phyloP scores from a whole-genome alignment of 2,797 vertebrate genomes.

The Meda fulgida region DNA sequence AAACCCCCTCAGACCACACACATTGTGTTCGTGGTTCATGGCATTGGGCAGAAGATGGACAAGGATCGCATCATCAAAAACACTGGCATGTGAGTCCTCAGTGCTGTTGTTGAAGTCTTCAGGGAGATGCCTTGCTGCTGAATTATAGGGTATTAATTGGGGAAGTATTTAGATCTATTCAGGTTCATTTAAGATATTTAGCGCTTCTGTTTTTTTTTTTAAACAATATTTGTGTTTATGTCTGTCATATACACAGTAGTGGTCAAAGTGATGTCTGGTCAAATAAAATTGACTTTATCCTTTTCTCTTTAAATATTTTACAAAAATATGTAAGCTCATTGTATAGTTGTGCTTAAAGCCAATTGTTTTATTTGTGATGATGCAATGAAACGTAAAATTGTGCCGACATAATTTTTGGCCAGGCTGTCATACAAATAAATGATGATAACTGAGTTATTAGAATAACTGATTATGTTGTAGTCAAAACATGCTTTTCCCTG shows the following conservation, averaged over 20 bases:
- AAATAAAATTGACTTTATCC: too few species aligned
- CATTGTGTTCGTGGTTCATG: slow-evolving; percentile 97
- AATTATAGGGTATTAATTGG: too few species aligned
- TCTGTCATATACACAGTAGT: neutral
- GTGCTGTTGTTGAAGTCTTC: neutral
- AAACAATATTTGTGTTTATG: neutral
- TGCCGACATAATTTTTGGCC: too few species aligned
- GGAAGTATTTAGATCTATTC: neutral
- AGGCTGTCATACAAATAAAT: too few species aligned
- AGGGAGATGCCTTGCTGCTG: neutral
- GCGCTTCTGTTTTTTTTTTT: neutral
- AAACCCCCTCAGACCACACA: slow-evolving; percentile 94
- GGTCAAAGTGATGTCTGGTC: too few species aligned
- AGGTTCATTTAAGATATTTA: neutral
- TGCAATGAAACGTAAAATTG: too few species aligned
- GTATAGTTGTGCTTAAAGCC: neutral
- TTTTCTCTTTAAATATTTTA: too few species aligned
- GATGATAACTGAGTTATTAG: too few species aligned
- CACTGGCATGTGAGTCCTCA: slow-evolving; percentile 92
- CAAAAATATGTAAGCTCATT: neutral
- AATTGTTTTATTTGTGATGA: too few species aligned
- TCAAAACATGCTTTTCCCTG: too few species aligned
- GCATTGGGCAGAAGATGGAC: slow-evolving; percentile 99
- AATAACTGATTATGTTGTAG: too few species aligned
- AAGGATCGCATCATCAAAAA: slow-evolving; percentile 99